Evolutionary conservation across 2,797 vertebrate species (phyloP), one percentile per base, ranked within the genome.

Genomic region (Otolemur crassicaudatus): DNA sequence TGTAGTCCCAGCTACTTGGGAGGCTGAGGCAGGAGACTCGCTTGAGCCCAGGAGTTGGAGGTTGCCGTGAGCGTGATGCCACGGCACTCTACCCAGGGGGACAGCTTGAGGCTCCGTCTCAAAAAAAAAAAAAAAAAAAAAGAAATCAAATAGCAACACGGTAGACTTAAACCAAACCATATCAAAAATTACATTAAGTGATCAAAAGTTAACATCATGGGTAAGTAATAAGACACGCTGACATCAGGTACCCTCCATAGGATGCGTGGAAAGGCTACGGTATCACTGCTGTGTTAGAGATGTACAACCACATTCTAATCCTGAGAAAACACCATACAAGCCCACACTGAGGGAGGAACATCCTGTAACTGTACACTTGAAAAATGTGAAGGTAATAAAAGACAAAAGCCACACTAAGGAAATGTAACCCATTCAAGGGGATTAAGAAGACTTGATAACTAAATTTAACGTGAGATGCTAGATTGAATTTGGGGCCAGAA

Each of bases 81-180:
- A n/a, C n/a, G n/a, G n/a, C n/a, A n/a, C n/a, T n/a, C n/a, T n/a
- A n/a, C n/a, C n/a, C n/a, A n/a, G n/a, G n/a, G n/a, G n/a, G n/a
- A n/a, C n/a, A n/a, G n/a, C n/a, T n/a, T n/a, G n/a, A n/a, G n/a
- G n/a, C n/a, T n/a, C n/a, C n/a, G n/a, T n/a, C n/a, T n/a, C n/a
- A n/a, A n/a, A n/a, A n/a, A n/a, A n/a, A 83, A 80, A 63, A 84
- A 94, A 63, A 90, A 94, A 94, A 58, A 23, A 73, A 67, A 9
- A 7, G 61, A 75, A 96, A 95, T 23, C 16, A 46, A 83, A 82
- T 11, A 58, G 34, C 25, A 81, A 88, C 34, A 20, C 0, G 58
- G 72, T 1, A 37, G 56, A 73, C 56, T 72, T 69, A 63, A 69
- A 75, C 40, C 53, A 91, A 87, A 43, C 12, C 60, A 25, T 16